A percentile compares a stretch with the other conserved stretches of the same genome.
phyloP scores from a whole-genome alignment of 2,113 vertebrate species.

The Triplophysa siluroides region DNA sequence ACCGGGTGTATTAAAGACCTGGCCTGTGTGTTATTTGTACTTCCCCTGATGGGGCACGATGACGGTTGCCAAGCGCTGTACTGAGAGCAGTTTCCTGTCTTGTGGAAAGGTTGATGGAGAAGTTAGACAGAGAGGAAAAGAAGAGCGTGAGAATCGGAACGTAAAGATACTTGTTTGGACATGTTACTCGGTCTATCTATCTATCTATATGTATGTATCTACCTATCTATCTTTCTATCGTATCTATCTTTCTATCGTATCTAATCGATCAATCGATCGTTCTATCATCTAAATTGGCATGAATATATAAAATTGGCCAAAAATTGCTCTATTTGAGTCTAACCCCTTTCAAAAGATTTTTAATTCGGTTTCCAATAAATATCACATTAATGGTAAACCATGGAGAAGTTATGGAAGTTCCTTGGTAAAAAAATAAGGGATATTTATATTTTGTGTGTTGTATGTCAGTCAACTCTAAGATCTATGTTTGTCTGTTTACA shows the following conservation, averaged over 20 bases:
- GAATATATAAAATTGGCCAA: too few relatives aligned
- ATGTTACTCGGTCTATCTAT: neutral
- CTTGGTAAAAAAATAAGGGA: too few relatives aligned
- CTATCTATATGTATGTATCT: too few relatives aligned
- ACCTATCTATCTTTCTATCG: too few relatives aligned
- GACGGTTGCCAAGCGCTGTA: constrained; percentile 42
- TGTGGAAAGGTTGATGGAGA: constrained; percentile 31
- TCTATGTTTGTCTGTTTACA: constrained; percentile 53
- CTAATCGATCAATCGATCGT: too few relatives aligned
- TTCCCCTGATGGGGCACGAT: constrained; percentile 39
- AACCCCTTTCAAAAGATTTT: too few relatives aligned
- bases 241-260: too few relatives aligned
- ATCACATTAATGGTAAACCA: too few relatives aligned
- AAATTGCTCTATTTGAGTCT: too few relatives aligned
- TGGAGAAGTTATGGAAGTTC: neutral
- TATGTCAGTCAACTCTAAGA: constrained; percentile 32
- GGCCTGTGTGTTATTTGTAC: constrained; percentile 42
- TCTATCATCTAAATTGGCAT: too few relatives aligned
- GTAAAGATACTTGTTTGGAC: constrained; percentile 5
- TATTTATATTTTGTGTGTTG: neutral
- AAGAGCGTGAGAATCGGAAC: neutral
- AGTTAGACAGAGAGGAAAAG: neutral
- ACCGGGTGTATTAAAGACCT: constrained; percentile 14
- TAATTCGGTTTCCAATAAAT: too few relatives aligned
- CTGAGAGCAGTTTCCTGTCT: constrained; percentile 46